phyloP scores from a whole-genome alignment of 1,140 invertebrate species.

The Pectinophora gossypiella region DNA sequence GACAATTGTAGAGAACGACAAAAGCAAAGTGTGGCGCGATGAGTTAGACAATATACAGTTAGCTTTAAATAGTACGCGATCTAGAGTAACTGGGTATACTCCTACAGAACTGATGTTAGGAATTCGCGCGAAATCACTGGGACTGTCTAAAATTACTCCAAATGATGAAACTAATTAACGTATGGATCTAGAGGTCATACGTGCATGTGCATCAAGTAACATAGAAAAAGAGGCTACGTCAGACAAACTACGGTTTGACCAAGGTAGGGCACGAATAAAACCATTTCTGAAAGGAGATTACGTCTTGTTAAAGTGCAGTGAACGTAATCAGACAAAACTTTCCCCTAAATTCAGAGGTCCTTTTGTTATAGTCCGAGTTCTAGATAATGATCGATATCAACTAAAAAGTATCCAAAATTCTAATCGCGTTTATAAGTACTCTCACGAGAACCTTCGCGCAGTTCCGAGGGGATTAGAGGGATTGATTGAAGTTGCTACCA shows the following conservation, averaged over 20 bases:
- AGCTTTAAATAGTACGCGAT: background rate
- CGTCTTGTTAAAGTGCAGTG: constrained; percentile 18
- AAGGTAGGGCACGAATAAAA: constrained; percentile 7
- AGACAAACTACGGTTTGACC: constrained; percentile 14
- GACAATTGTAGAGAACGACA: background rate
- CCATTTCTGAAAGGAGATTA: constrained; percentile 17
- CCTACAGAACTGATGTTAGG: background rate
- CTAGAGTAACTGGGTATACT: background rate
- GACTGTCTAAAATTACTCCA: background rate
- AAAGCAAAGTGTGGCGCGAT: background rate
- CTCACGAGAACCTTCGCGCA: constrained; percentile 8
- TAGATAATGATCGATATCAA: constrained; percentile 15
- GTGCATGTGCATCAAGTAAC: background rate
- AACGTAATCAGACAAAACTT: constrained; percentile 19
- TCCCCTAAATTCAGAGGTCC: constrained; percentile 18
- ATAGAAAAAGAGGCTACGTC: background rate
- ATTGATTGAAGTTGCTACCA: too few species aligned
- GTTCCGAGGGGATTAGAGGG: constrained; percentile 4
- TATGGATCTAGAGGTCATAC: background rate
- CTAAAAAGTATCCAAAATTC: constrained; percentile 9
- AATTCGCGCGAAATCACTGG: background rate
- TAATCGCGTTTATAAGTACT: constrained; percentile 21
- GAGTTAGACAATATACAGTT: background rate
- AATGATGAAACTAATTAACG: background rate
- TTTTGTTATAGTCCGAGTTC: constrained; percentile 15